A percentile compares a stretch with the other conserved stretches of the same genome.
phyloP scores from a whole-genome alignment of 2,113 vertebrate genomes.

The Phoxinus phoxinus region DNA sequence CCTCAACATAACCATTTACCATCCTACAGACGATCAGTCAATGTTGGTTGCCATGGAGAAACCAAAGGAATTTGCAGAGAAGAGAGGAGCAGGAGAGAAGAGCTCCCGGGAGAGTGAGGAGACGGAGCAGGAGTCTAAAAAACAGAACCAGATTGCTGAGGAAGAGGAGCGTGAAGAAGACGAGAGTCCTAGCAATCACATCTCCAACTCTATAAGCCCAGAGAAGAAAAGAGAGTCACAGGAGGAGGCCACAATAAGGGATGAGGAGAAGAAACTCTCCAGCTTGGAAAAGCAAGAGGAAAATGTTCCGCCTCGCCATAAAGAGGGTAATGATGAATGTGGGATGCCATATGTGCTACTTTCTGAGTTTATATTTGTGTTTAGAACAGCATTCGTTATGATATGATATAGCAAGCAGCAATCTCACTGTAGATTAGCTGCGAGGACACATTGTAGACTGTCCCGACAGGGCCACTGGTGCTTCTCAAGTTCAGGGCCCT shows the following conservation, averaged over 20 bases:
- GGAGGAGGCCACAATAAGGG: constrained; percentile 23
- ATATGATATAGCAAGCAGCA: background rate
- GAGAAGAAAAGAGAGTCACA: constrained; percentile 51
- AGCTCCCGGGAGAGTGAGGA: constrained; percentile 59
- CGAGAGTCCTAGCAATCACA: constrained; percentile 61
- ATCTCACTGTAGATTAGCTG: background rate
- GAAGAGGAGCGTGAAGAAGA: constrained; percentile 53
- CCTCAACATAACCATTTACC: constrained; percentile 52
- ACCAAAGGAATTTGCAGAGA: constrained; percentile 67
- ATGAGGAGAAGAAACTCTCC: constrained; percentile 9
- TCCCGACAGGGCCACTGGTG: background rate
- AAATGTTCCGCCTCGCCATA: constrained; percentile 15
- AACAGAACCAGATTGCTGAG: constrained; percentile 62
- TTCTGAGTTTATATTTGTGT: background rate
- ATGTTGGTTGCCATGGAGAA: constrained; percentile 69
- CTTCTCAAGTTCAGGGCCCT: background rate
- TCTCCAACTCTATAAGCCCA: constrained; percentile 57
- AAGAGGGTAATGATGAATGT: constrained; percentile 17
- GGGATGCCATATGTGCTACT: background rate
- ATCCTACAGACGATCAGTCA: constrained; percentile 71
- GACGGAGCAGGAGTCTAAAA: constrained; percentile 48
- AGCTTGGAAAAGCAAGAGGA: constrained; percentile 23
- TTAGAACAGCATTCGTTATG: background rate
- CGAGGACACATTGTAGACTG: background rate
- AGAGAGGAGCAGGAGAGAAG: constrained; percentile 51